These are phyloP conservation scores for Camelus dromedarius DNA, from an alignment of 2,113 vertebrate species.

Conservation along the genomic window DNA sequence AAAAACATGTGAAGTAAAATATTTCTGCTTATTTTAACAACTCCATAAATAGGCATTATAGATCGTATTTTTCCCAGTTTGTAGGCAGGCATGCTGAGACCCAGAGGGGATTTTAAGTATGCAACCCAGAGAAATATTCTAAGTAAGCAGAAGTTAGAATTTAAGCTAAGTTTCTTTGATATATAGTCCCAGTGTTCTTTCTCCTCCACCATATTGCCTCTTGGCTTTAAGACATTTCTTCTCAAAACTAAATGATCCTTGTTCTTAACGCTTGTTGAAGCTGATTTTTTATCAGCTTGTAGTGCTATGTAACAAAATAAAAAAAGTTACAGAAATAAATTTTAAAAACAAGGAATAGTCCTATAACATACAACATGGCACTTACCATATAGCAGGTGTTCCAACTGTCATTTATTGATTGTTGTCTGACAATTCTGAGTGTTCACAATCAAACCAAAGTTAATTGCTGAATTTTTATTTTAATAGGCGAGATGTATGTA, in stretches of 20 bases:
- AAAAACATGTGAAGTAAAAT: not conserved
- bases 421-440: not conserved
- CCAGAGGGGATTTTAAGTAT: not conserved
- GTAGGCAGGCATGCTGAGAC: not conserved
- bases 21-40: conserved; percentile 31
- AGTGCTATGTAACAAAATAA: not conserved
- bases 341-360: conserved; percentile 17
- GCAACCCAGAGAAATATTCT: not conserved
- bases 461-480: not conserved
- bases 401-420: not conserved
- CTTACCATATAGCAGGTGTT: not conserved
- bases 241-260: not conserved
- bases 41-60: not conserved
- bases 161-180: not conserved
- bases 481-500: not conserved
- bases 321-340: conserved; percentile 10
- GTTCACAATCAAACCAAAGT: not conserved
- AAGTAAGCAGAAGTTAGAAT: conserved; percentile 5
- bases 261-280: not conserved
- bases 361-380: not conserved
- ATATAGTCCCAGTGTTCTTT: not conserved
- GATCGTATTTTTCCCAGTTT: not conserved
- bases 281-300: not conserved
- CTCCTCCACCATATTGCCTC: not conserved
- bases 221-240: not conserved